phyloP scores from a whole-genome alignment of 1,140 invertebrate genomes.

The Lepidurus packardi region DNA sequence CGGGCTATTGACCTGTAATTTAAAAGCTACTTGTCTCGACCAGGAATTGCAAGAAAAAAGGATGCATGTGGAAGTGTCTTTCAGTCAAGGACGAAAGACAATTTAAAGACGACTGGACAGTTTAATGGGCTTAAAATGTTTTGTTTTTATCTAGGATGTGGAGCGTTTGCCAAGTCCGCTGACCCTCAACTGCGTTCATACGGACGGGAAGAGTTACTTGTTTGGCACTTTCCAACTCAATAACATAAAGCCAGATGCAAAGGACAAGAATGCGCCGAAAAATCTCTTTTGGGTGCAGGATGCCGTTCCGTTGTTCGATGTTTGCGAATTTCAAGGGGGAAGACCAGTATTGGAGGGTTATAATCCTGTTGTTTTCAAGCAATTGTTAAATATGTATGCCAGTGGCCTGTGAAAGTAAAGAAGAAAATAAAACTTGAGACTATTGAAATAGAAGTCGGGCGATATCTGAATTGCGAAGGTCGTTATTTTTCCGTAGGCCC shows the following conservation, averaged over 20 bases:
- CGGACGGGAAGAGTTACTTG: slow-evolving; percentile 64
- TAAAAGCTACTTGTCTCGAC: slow-evolving; percentile 2
- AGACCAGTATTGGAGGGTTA: slow-evolving; percentile 63
- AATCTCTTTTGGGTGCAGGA: slow-evolving; percentile 73
- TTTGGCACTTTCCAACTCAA: slow-evolving; percentile 82
- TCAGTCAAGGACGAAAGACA: neutral
- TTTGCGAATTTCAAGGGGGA: slow-evolving; percentile 56
- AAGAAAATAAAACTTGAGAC: neutral
- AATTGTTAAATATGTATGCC: slow-evolving; percentile 69
- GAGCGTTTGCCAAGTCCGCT: slow-evolving; percentile 67
- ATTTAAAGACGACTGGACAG: neutral
- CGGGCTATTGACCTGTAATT: neutral
- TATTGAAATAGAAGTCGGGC: slow-evolving; percentile 9
- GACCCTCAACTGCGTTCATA: slow-evolving; percentile 70
- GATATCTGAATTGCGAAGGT: neutral
- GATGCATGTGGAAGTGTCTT: neutral
- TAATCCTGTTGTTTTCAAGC: slow-evolving; percentile 68
- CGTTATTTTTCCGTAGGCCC: neutral
- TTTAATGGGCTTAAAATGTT: slow-evolving; percentile 28
- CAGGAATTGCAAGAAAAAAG: neutral
- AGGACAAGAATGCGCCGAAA: slow-evolving; percentile 51
- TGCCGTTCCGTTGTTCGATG: slow-evolving; percentile 59
- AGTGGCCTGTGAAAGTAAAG: slow-evolving; percentile 43
- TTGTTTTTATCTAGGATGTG: slow-evolving; percentile 50
- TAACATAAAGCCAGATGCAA: slow-evolving; percentile 39